A percentile compares a stretch with the other conserved stretches of the same genome.
Evolutionary conservation across 2,888 invertebrate genomes (phyloP).

Genomic region (Abrostola tripartita): DNA sequence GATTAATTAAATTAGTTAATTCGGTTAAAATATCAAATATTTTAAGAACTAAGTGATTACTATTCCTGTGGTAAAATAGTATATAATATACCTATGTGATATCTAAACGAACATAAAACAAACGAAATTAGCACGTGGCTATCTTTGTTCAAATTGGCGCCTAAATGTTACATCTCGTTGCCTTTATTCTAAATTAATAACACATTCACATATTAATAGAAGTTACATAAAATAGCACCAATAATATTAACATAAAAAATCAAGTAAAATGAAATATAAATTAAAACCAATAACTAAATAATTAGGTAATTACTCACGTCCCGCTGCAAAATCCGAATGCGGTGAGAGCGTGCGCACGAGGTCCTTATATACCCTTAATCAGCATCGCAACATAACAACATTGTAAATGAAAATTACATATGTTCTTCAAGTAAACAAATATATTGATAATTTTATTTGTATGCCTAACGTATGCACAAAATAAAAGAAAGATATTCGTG

Average conservation of each 20-base stretch:
- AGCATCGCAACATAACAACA: conserved; percentile 19
- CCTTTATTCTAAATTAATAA: no score
- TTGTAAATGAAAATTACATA: conserved; percentile 33
- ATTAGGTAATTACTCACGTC: conserved; percentile 54
- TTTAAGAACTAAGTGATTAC: no score
- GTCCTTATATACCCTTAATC: conserved; percentile 42
- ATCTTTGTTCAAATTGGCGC: conserved; percentile 23
- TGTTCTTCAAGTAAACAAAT: no score
- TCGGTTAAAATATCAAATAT: no score
- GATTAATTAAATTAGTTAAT: no score
- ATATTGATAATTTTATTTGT: no score
- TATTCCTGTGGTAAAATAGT: no score
- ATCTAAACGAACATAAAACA: background rate
- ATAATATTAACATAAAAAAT: background rate
- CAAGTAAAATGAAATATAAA: background rate
- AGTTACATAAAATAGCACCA: no score
- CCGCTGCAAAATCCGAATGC: conserved; percentile 58
- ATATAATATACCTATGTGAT: no score
- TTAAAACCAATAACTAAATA: conserved; percentile 1
- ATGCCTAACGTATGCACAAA: no score
- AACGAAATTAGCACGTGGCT: conserved; percentile 9
- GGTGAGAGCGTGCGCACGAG: conserved; percentile 9
- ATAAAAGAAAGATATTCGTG: no score
- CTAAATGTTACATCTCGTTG: background rate
- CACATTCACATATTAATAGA: background rate